Evolutionary conservation across 2,113 vertebrate genomes (phyloP).

Genomic region (Xenopus tropicalis): UCB_Xtro_10.0 CM004447.2:11952001-11952500

Average conservation of each 20-base stretch:
- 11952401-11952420: slow-evolving; percentile 66
- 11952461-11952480: slow-evolving; percentile 3
- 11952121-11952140: slow-evolving; percentile 35
- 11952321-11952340: slow-evolving; percentile 70
- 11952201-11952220: slow-evolving; percentile 67
- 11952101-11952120: slow-evolving; percentile 47
- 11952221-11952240: slow-evolving; percentile 66
- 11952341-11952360: slow-evolving; percentile 69
- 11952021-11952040: slow-evolving; percentile 1
- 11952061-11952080: slow-evolving; percentile 16
- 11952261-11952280: slow-evolving; percentile 76
- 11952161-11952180: slow-evolving; percentile 63
- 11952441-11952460: slow-evolving; percentile 53
- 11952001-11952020: background rate
- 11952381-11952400: slow-evolving; percentile 58
- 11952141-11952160: slow-evolving; percentile 46
- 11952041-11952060: background rate
- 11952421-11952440: slow-evolving; percentile 63
- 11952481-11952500: slow-evolving; percentile 64
- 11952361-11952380: slow-evolving; percentile 63
- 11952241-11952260: slow-evolving; percentile 72
- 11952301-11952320: slow-evolving; percentile 83
- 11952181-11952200: slow-evolving; percentile 71
- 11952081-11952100: slow-evolving; percentile 49
- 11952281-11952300: slow-evolving; percentile 77